Percentiles rank a stretch among this genome's conserved stretches.
Evolutionary conservation across 2,888 invertebrate genomes (phyloP).

Genomic region (Lasioglossum villosulum): DNA sequence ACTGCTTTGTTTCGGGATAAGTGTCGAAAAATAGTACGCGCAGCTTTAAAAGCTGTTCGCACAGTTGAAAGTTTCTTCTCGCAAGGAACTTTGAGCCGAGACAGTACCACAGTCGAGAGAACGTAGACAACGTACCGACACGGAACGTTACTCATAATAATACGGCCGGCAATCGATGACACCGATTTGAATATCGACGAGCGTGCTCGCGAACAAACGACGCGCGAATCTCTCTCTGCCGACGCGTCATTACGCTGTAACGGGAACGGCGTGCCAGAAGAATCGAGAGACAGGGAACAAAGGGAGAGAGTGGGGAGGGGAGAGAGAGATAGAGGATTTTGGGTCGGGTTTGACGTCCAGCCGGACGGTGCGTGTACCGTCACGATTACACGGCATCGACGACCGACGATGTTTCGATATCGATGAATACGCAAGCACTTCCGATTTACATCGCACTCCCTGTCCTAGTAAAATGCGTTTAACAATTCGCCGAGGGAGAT

Average conservation of each 20-base stretch:
- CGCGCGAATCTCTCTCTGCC: conserved; percentile 31
- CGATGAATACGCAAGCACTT: conserved; percentile 41
- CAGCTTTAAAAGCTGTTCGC: background rate
- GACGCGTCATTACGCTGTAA: conserved; percentile 16
- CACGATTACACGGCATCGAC: conserved; percentile 61
- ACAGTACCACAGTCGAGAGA: background rate
- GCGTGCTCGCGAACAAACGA: conserved; percentile 23
- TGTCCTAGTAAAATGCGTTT: conserved; percentile 16
- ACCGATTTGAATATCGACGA: conserved; percentile 42
- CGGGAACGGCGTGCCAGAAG: conserved; percentile 6
- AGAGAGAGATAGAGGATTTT: conserved; percentile 40
- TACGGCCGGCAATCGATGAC: conserved; percentile 14
- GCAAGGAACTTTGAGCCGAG: background rate
- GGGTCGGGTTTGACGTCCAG: conserved; percentile 74
- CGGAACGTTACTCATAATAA: conserved; percentile 21
- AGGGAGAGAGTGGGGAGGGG: background rate
- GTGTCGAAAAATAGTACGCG: background rate
- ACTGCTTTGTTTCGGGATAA: background rate
- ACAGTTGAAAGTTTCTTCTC: background rate
- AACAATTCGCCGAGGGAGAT: background rate
- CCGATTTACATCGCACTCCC: conserved; percentile 8
- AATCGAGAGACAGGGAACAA: background rate
- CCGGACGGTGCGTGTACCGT: conserved; percentile 77
- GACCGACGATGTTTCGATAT: conserved; percentile 51
- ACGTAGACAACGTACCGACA: background rate